Evolutionary conservation across 2,888 invertebrate species (phyloP).

Genomic region (Dyspetes luteomarginatus): DNA sequence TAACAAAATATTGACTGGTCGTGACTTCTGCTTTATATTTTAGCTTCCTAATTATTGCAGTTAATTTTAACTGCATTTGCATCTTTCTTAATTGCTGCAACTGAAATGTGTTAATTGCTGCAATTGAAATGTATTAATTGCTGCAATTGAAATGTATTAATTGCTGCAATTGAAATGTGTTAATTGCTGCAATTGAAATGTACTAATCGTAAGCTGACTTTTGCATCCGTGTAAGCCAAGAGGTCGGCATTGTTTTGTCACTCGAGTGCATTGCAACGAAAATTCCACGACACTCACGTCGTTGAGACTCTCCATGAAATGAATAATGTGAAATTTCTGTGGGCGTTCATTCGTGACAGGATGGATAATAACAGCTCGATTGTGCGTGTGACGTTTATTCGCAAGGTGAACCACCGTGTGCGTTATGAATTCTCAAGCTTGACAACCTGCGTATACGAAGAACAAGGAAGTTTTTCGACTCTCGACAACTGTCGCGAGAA

Average conservation of each 20-base stretch:
- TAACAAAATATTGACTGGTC: too few species aligned
- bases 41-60: too few species aligned
- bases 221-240: background rate
- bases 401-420: slow-evolving; percentile 75
- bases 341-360: slow-evolving; percentile 50
- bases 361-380: background rate
- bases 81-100: too few species aligned
- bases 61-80: too few species aligned
- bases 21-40: too few species aligned
- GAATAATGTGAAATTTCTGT: slow-evolving; percentile 43
- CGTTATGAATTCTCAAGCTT: slow-evolving; percentile 61
- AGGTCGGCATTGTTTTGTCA: background rate
- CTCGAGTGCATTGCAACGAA: background rate
- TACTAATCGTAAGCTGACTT: background rate
- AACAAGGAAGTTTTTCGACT: slow-evolving; percentile 51
- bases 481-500: slow-evolving; percentile 16
- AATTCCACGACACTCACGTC: slow-evolving; percentile 7
- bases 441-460: slow-evolving; percentile 20
- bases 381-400: slow-evolving; percentile 61
- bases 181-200: too few species aligned
- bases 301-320: slow-evolving; percentile 26
- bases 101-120: background rate
- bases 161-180: too few species aligned
- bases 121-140: too few species aligned
- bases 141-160: too few species aligned